Base-by-base conservation (phyloP, 2,797 vertebrate genomes). In the Epinephelus malabaricus region DNA sequence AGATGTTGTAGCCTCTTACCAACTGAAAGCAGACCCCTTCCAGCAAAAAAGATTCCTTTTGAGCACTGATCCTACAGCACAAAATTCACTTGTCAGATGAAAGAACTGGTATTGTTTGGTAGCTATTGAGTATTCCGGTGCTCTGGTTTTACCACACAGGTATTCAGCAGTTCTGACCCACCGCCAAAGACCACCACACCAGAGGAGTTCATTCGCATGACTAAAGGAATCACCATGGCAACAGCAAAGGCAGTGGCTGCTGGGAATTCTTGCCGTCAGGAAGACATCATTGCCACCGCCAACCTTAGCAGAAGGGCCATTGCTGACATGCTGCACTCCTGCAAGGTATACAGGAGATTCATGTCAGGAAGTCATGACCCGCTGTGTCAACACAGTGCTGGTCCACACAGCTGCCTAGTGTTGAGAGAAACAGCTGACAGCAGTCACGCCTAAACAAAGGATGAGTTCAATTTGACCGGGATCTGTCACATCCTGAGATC, bases 151-250 rank as follows among this genome's bases (percentile, higher is more conserved):
- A 27, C 12, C 62, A 23, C 0, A 4, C 88, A 99, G 98, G 97
- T 98, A 30, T 99, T 99, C 94, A 96, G 94, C 85, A 97, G 96
- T 51, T 92, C 94, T 0, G 96, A 99, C 43, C 97, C 97, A 11
- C 98, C 98, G 0, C 93, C 96, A 18, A 97, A 97, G 90, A 98
- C 97, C 0, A 97, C 98, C 11, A 97, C 98, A 0, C 98, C 98
- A 0, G 98, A 99, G 80, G 98, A 99, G 86, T 99, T 99, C 79
- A 99, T 99, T 83, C 97, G 98, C 73, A 99, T 96, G 97, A 99
- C 98, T 0, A 99, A 99, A 94, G 98, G 98, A 75, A 99, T 99
- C 94, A 99, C 98, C 0, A 96, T 97, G 96, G 98, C 98, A n/a
- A 99, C 98, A 0, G 98, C 98, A 15, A 99, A 99, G 92, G 98